A percentile compares a stretch with the other conserved stretches of the same genome.
These are phyloP conservation scores for Diuraphis noxia DNA, from an alignment of 1,140 invertebrate species.

Conservation along the genomic window DNA sequence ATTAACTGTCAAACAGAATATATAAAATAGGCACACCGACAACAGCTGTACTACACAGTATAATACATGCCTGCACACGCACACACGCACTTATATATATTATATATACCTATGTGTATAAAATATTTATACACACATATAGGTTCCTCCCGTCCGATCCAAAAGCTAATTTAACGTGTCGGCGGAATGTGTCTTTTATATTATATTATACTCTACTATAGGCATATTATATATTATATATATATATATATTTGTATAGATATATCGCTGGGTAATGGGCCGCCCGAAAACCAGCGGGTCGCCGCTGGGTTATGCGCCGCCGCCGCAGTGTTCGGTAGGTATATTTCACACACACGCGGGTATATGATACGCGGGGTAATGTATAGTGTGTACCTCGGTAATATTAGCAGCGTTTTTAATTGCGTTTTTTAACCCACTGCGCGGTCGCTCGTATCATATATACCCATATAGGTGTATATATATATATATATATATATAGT, in stretches of 20 bases:
- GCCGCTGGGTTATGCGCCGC: neutral
- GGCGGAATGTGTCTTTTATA: constrained; percentile 25
- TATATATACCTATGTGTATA: too few species aligned
- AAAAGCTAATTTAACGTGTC: constrained; percentile 32
- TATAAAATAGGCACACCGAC: neutral
- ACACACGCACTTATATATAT: too few species aligned
- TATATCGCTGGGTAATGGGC: neutral
- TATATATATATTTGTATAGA: neutral
- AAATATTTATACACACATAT: neutral
- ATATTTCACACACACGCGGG: neutral
- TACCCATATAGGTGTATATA: neutral
- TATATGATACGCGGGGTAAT: neutral
- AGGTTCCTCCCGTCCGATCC: neutral
- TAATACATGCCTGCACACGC: too few species aligned
- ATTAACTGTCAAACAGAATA: constrained; percentile 8
- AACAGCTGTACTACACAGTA: neutral
- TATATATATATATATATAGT: neutral
- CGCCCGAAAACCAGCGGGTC: constrained; percentile 13
- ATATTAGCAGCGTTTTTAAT: constrained; percentile 22
- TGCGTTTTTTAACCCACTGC: constrained; percentile 13
- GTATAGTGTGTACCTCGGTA: neutral
- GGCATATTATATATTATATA: too few species aligned
- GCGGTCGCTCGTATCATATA: neutral
- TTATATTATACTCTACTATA: neutral
- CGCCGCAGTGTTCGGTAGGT: neutral